Percentiles rank a stretch among this genome's conserved stretches.
phyloP scores from a whole-genome alignment of 1,140 invertebrate genomes.

The Acyrthosiphon pisum region DNA sequence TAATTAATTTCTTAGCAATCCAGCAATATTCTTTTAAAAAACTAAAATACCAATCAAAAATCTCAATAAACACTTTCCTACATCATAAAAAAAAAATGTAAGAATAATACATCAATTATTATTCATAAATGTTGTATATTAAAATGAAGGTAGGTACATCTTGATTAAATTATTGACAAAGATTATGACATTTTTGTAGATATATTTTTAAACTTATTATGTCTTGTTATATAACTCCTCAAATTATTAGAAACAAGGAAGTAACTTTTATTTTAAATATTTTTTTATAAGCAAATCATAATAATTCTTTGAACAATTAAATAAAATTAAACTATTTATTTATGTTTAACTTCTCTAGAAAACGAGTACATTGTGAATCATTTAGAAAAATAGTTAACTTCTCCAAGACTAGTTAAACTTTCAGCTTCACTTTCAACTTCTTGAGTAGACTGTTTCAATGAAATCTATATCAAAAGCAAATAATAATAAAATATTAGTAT shows the following conservation, averaged over 20 bases:
- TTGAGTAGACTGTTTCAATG: background rate
- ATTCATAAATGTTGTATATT: background rate
- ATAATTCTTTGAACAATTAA: background rate
- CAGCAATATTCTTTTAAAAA: too few relatives aligned
- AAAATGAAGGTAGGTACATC: background rate
- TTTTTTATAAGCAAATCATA: background rate
- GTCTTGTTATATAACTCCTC: too few relatives aligned
- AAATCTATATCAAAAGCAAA: background rate
- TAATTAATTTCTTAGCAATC: too few relatives aligned
- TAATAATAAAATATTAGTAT: background rate
- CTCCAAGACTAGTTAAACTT: constrained; percentile 38
- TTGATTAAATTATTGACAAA: background rate
- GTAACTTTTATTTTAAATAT: too few relatives aligned
- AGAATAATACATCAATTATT: background rate
- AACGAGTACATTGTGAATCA: background rate
- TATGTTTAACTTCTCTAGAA: background rate
- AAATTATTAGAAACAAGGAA: too few relatives aligned
- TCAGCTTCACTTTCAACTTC: background rate
- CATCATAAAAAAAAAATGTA: too few relatives aligned
- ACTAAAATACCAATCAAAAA: too few relatives aligned
- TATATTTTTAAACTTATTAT: background rate
- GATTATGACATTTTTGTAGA: background rate
- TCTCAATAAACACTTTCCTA: too few relatives aligned
- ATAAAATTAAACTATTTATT: background rate
- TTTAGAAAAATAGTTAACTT: background rate